Percentiles rank a stretch among this genome's conserved stretches.
These are phyloP conservation scores for Psittacula cyanocephala DNA, from an alignment of 2,113 vertebrate species.

Conservation along the genomic window DNA sequence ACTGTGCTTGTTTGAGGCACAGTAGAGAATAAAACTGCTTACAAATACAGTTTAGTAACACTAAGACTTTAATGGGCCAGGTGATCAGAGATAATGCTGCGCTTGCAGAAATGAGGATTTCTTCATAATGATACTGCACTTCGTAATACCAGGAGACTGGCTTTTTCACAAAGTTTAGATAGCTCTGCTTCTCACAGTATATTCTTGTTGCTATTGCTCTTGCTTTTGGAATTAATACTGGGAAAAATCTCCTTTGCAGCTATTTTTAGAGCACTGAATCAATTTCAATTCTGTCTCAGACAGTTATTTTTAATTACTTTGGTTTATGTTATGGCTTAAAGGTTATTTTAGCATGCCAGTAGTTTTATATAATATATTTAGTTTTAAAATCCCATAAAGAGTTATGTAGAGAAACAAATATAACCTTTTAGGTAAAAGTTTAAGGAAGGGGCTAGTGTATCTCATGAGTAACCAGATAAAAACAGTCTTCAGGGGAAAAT, in stretches of 20 bases:
- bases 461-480: neutral
- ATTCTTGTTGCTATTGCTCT: neutral
- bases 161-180: neutral
- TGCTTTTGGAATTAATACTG: neutral
- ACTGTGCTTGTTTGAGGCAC: neutral
- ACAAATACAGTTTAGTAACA: neutral
- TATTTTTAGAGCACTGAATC: constrained; percentile 15
- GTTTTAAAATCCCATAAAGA: neutral
- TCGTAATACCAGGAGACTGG: neutral
- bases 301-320: neutral
- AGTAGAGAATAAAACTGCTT: neutral
- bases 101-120: neutral
- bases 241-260: neutral
- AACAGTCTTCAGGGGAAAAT: neutral
- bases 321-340: neutral
- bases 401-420: neutral
- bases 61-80: neutral
- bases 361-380: neutral
- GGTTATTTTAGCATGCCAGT: neutral
- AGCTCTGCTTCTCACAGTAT: neutral
- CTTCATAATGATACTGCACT: neutral
- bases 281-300: constrained; percentile 10
- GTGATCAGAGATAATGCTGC: neutral
- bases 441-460: neutral
- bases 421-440: neutral